A percentile compares a stretch with the other conserved stretches of the same genome.
phyloP scores from a whole-genome alignment of 2,888 invertebrate genomes.

The Drosophila mayaguana region DNA sequence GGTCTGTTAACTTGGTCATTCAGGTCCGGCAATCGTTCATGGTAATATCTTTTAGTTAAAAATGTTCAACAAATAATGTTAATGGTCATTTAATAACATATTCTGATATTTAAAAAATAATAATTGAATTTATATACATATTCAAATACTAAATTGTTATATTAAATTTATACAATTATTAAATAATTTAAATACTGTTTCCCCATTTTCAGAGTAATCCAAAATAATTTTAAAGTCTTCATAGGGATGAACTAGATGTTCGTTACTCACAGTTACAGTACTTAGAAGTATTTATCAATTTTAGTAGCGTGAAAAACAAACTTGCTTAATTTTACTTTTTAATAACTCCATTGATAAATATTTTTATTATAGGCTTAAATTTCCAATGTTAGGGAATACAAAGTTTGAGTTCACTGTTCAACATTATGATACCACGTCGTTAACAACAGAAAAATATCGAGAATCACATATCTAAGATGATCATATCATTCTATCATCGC shows the following conservation, averaged over 20 bases:
- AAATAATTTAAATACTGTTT: conserved; percentile 13
- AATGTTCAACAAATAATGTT: not conserved
- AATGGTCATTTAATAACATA: not conserved
- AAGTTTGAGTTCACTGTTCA: not conserved
- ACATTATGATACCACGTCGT: not conserved
- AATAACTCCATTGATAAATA: not conserved
- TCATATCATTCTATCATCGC: too few relatives aligned
- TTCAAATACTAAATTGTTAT: not conserved
- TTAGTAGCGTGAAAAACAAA: not conserved
- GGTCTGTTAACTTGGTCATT: conserved; percentile 81
- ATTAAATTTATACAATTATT: not conserved
- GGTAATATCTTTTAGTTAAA: conserved; percentile 20
- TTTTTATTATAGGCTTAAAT: not conserved
- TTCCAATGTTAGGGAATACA: not conserved
- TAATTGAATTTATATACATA: not conserved
- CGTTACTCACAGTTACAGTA: not conserved
- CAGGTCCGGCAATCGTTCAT: conserved; percentile 63
- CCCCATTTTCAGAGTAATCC: not conserved
- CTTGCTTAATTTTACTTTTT: not conserved
- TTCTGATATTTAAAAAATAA: too few relatives aligned
- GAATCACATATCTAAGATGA: too few relatives aligned
- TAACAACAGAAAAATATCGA: not conserved
- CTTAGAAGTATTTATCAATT: not conserved
- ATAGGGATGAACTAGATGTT: not conserved
- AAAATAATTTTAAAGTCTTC: not conserved